Evolutionary conservation across 1,140 invertebrate genomes (phyloP).

Genomic region (Arctopsyche grandis): DNA sequence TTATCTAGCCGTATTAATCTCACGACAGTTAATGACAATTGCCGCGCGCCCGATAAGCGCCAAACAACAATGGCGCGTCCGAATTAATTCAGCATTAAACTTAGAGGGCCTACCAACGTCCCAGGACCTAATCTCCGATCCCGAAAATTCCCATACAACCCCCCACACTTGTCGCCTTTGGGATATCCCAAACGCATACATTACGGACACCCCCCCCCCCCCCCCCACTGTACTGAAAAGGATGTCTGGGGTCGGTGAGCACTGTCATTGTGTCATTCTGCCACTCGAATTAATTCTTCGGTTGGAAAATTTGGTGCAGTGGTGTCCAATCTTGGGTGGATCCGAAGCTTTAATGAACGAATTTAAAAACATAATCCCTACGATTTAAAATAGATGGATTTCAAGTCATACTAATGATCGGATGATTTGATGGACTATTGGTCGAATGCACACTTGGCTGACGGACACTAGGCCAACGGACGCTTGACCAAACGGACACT

Average conservation of each 20-base stretch:
- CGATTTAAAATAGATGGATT: too few species aligned
- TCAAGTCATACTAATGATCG: too few species aligned
- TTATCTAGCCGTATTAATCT: constrained; percentile 34
- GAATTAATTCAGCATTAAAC: constrained; percentile 28
- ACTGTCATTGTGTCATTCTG: constrained; percentile 21
- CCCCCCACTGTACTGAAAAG: too few species aligned
- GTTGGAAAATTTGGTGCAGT: too few species aligned
- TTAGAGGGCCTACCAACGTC: not conserved
- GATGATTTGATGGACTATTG: too few species aligned
- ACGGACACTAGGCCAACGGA: too few species aligned
- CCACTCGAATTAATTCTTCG: constrained; percentile 30
- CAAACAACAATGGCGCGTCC: constrained; percentile 21
- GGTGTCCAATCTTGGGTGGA: too few species aligned
- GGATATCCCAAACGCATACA: constrained; percentile 17
- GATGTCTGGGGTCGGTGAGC: not conserved
- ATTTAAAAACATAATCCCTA: too few species aligned
- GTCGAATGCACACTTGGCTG: too few species aligned
- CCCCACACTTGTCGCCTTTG: not conserved
- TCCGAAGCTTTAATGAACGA: too few species aligned
- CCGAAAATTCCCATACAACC: not conserved
- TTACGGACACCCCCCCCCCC: not conserved
- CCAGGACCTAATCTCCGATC: not conserved
- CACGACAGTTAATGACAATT: constrained; percentile 33
- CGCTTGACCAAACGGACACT: too few species aligned
- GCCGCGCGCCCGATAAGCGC: constrained; percentile 13